These are phyloP conservation scores for Micrasema longulum DNA, from an alignment of 1,140 invertebrate species.

Conservation along the genomic window DNA sequence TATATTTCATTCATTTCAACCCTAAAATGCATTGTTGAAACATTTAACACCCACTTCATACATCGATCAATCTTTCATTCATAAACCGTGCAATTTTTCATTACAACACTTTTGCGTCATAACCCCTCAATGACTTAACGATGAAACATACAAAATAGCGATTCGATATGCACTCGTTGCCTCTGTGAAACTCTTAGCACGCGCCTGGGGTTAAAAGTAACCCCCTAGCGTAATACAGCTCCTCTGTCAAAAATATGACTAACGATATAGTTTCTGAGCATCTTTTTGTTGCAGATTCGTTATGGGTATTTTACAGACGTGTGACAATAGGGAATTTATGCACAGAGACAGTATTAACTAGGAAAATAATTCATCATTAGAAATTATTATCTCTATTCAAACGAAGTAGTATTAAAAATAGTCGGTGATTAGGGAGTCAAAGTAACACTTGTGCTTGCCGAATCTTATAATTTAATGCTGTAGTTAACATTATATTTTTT, in stretches of 20 bases:
- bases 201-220: neutral
- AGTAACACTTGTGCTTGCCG: neutral
- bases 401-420: conserved; percentile 8
- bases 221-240: neutral
- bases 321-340: neutral
- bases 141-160: conserved; percentile 33
- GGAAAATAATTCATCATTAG: conserved; percentile 18
- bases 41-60: neutral
- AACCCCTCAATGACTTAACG: conserved; percentile 37
- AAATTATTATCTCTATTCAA: neutral
- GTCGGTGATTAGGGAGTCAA: neutral
- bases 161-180: conserved; percentile 46
- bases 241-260: conserved; percentile 25
- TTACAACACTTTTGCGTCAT: conserved; percentile 7
- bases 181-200: conserved; percentile 34
- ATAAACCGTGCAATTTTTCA: conserved; percentile 6
- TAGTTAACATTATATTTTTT: too few species aligned
- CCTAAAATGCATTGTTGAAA: neutral
- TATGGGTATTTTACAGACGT: conserved; percentile 1
- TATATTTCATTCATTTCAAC: neutral
- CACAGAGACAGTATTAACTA: conserved; percentile 4
- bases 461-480: neutral
- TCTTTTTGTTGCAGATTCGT: conserved; percentile 29
- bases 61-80: conserved; percentile 8
- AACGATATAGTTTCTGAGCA: conserved; percentile 6